phyloP scores from a whole-genome alignment of 2,888 invertebrate species.

The Nomada fucata region DNA sequence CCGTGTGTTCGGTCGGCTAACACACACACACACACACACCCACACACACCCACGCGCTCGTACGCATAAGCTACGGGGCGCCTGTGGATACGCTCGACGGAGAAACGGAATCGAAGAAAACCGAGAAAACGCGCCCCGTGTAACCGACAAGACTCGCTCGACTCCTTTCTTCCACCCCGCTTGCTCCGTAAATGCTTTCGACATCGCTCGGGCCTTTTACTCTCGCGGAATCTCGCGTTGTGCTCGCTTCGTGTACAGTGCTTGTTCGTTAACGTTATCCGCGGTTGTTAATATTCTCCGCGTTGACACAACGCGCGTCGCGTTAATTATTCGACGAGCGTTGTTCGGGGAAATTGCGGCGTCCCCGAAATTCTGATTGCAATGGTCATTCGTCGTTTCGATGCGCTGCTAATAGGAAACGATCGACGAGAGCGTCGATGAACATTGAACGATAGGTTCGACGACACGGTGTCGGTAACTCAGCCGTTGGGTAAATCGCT shows the following conservation, averaged over 20 bases:
- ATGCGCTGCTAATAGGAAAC: too few relatives aligned
- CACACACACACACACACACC: neutral
- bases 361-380: too few relatives aligned
- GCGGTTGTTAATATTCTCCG: too few relatives aligned
- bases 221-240: neutral
- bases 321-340: neutral
- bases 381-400: too few relatives aligned
- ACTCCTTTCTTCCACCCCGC: neutral
- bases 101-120: slow-evolving; percentile 31
- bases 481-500: too few relatives aligned
- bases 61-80: neutral
- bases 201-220: neutral
- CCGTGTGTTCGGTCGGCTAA: slow-evolving; percentile 21
- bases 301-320: too few relatives aligned
- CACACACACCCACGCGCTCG: neutral
- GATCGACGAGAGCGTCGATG: too few relatives aligned
- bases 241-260: neutral
- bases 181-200: neutral
- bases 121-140: slow-evolving; percentile 5
- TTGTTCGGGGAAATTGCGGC: too few relatives aligned
- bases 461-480: too few relatives aligned
- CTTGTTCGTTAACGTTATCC: too few relatives aligned
- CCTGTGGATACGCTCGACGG: slow-evolving; percentile 1
- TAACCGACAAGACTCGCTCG: slow-evolving; percentile 15
- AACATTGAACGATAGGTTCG: too few relatives aligned